Percentiles rank a stretch among this genome's conserved stretches.
phyloP scores from a whole-genome alignment of 2,888 invertebrate species.

The Pyrrhosoma nymphula region DNA sequence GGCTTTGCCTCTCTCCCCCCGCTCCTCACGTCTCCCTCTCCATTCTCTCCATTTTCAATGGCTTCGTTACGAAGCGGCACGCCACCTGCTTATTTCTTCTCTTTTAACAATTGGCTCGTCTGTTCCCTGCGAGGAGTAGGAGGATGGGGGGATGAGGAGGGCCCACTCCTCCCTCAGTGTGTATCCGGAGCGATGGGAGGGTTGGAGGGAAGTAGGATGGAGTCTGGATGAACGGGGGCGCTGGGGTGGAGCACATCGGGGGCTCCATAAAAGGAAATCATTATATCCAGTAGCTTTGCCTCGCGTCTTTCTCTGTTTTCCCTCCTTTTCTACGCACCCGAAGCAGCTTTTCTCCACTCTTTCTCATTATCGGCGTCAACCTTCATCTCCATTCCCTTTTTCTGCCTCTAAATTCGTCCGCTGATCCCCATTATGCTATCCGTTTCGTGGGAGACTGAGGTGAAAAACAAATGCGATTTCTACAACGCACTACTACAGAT shows the following conservation, averaged over 20 bases:
- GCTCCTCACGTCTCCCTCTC: not conserved
- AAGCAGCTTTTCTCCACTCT: not conserved
- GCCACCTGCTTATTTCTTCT: slow-evolving; percentile 16
- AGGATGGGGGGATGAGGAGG: not conserved
- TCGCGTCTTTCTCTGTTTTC: not conserved
- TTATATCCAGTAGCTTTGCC: slow-evolving; percentile 46
- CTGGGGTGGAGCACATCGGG: not conserved
- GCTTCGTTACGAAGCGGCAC: slow-evolving; percentile 57
- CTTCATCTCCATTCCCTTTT: not conserved
- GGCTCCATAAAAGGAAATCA: slow-evolving; percentile 58
- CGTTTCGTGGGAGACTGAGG: not conserved
- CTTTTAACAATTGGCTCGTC: slow-evolving; percentile 61
- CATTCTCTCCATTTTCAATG: slow-evolving; percentile 47
- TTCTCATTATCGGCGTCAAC: slow-evolving; percentile 1
- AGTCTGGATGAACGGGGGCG: not conserved
- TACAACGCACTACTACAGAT: not conserved
- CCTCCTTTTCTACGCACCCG: not conserved
- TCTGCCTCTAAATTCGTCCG: not conserved
- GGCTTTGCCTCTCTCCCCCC: not conserved
- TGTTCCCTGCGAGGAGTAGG: not conserved
- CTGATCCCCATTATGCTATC: not conserved
- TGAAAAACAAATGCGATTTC: not conserved
- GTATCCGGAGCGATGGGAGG: not conserved
- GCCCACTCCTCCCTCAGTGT: not conserved
- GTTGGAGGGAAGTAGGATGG: not conserved